Conservation (phyloP, 1,140 invertebrate genomes). For the Mizuhopecten yessoensis region DNA sequence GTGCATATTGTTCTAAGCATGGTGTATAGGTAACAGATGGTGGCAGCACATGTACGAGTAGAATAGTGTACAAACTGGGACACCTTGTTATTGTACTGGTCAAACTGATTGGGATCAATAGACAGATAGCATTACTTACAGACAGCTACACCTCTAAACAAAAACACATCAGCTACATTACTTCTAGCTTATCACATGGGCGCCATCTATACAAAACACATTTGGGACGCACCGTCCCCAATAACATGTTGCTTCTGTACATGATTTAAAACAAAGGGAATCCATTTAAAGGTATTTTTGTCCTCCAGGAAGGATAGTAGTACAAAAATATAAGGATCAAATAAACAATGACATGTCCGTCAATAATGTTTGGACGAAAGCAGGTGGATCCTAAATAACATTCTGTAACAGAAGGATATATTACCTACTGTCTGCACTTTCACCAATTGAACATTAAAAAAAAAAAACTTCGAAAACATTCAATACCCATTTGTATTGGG, state of each 20-base stretch:
- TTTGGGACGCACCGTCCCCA: neutral
- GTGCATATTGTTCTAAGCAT: slow-evolving; percentile 11
- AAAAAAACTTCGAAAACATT: neutral
- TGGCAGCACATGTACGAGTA: neutral
- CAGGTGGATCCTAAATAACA: neutral
- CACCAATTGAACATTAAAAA: slow-evolving; percentile 12
- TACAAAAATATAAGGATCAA: neutral
- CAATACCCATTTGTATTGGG: neutral
- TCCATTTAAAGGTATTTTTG: slow-evolving; percentile 18
- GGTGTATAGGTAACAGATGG: neutral
- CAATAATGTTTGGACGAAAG: neutral
- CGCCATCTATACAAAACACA: neutral
- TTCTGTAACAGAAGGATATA: neutral
- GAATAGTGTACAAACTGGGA: neutral
- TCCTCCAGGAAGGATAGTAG: neutral
- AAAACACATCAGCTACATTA: neutral
- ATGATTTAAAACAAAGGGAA: neutral
- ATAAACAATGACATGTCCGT: neutral
- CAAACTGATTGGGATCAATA: neutral
- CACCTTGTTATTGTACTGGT: neutral
- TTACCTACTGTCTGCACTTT: neutral
- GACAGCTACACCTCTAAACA: neutral
- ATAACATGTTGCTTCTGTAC: neutral
- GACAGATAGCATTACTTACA: neutral
- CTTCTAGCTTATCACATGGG: neutral